Conservation (phyloP, 1,140 invertebrate genomes). For the Euwallacea similis region DNA sequence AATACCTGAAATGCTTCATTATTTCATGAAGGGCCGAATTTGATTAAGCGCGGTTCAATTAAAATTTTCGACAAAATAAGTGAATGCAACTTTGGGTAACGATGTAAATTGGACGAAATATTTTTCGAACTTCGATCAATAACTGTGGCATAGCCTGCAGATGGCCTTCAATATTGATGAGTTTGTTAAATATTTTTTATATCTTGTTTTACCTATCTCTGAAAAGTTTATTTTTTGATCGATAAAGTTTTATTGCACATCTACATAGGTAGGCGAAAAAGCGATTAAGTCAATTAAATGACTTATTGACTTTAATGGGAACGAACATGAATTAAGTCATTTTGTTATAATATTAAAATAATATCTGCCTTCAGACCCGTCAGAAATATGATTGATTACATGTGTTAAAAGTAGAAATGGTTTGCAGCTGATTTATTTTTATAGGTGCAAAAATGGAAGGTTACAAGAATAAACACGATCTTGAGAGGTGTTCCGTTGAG, state of each 20-base stretch:
- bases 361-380: conserved; percentile 12
- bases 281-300: conserved; percentile 1
- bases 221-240: not conserved
- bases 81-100: conserved; percentile 2
- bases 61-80: not conserved
- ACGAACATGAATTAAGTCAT: conserved; percentile 9
- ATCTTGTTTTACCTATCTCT: not conserved
- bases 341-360: conserved; percentile 23
- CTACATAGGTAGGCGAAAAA: not conserved
- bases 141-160: not conserved
- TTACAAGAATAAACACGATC: conserved; percentile 9
- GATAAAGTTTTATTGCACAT: no score
- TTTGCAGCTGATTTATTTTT: conserved; percentile 23
- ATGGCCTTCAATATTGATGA: not conserved
- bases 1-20: conserved; percentile 4
- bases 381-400: conserved; percentile 21
- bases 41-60: conserved; percentile 3
- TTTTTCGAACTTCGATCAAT: conserved; percentile 3
- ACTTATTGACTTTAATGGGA: conserved; percentile 25
- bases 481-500: not conserved
- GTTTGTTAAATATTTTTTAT: not conserved
- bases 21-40: not conserved
- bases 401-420: conserved; percentile 19
- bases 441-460: conserved; percentile 12
- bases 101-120: not conserved